Base-by-base conservation (phyloP, 2,888 invertebrate genomes). In the Mesorhabditis spiculigera region DNA sequence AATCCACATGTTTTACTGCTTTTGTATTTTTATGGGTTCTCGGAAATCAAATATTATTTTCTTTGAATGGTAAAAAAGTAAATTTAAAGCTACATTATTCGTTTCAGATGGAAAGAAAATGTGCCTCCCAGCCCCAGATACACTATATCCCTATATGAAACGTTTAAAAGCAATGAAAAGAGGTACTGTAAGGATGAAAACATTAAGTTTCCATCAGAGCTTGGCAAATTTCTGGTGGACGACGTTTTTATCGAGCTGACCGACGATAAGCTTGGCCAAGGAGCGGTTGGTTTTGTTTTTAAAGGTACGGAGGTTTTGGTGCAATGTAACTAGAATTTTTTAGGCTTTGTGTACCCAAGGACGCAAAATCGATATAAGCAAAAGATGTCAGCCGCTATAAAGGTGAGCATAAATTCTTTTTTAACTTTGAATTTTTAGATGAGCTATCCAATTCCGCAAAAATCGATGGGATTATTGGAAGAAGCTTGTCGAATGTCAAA, bases 191-290 rank as follows among this genome's bases (percentile, higher is more conserved):
- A 50, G n/a, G n/a, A 13, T 50, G 58, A 71, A 44, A 6, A 16
- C 44, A 28, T 28, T 28, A 28, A 28, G 28, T 28, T 44, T 69
- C n/a, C 42, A 50, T 43, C 65, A 82, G 83, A 78, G 2, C 76
- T 83, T 3, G 72, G 75, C 16, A 77, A 81, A 65, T 74, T 78
- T 28, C 67, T 84, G 43, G 79, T 84, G 28, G 84, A 85, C 63
- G 84, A 84, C 62, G 78, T 85, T 67, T 79, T 78, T 72, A 83
- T 84, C 50, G 84, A 84, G 71, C 70, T 84, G 13, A 81, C 81
- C 4, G 84, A 84, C 65, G 76, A 74, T 67, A 82, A 81, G 58
- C 77, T 84, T 13, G 84, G 84, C 6, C 82, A 82, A 63, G 84
- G 82, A n/a, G 74, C 80, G 41, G 77, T 79, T n/a, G 83, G 83